Percentiles rank a stretch among this genome's conserved stretches.
These are phyloP conservation scores for Hetaerina americana DNA, from an alignment of 1,140 invertebrate genomes.

Conservation along the genomic window DNA sequence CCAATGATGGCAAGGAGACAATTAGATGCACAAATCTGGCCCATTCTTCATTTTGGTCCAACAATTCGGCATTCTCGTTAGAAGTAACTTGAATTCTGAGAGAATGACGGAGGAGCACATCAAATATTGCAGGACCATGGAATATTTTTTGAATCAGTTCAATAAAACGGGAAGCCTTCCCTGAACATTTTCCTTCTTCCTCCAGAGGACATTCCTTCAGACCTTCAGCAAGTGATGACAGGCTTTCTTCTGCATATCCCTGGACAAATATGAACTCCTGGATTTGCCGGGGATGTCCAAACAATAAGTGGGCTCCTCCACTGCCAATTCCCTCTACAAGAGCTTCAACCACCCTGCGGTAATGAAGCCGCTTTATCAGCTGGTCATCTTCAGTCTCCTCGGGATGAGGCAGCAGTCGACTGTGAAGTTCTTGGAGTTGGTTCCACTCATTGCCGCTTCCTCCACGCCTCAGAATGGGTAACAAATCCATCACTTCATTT, in stretches of 20 bases:
- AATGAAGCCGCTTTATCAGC: neutral
- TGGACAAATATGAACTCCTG: neutral
- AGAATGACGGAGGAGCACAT: neutral
- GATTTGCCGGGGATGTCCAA: neutral
- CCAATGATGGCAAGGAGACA: neutral
- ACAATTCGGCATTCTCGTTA: neutral
- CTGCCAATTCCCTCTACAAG: neutral
- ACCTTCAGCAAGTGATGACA: neutral
- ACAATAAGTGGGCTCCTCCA: neutral
- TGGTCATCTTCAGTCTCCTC: neutral
- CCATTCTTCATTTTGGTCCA: neutral
- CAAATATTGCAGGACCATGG: neutral
- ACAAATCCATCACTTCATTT: neutral
- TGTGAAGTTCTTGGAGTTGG: neutral
- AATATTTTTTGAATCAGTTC: neutral
- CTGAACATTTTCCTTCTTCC: neutral
- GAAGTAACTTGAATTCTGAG: neutral
- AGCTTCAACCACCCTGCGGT: neutral
- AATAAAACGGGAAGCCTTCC: neutral
- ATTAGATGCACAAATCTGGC: neutral
- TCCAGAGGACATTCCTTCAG: neutral
- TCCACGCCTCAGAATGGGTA: neutral
- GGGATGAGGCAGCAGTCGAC: neutral
- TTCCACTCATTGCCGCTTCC: neutral
- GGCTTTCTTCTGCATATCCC: neutral